Evolutionary conservation across 2,888 invertebrate genomes (phyloP).

Genomic region (Melanchra persicariae): DNA sequence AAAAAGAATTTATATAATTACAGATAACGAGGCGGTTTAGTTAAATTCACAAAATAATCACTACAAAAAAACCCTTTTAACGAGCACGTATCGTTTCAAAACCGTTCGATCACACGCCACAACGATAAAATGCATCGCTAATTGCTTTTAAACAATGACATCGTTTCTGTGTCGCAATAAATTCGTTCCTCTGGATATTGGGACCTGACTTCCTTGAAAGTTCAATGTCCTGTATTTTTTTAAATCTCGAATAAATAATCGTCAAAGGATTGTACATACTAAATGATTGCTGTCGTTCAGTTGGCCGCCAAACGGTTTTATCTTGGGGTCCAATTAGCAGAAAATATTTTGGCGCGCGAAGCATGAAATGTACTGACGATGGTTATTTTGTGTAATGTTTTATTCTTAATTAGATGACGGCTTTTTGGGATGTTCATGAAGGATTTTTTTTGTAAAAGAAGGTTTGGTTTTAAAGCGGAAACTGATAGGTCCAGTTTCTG

Average conservation of each 20-base stretch:
- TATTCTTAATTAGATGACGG: conserved; percentile 43
- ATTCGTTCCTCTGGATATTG: conserved; percentile 46
- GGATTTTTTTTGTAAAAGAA: neutral
- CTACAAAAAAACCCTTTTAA: conserved; percentile 25
- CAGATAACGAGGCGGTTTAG: neutral
- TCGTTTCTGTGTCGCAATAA: conserved; percentile 47
- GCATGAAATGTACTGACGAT: conserved; percentile 30
- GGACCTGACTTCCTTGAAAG: conserved; percentile 65
- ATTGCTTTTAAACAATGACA: conserved; percentile 52
- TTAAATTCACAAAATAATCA: neutral
- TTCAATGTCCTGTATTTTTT: conserved; percentile 62
- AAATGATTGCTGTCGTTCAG: conserved; percentile 54
- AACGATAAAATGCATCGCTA: conserved; percentile 40
- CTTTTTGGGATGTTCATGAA: conserved; percentile 5
- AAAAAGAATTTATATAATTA: too few species aligned
- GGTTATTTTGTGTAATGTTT: conserved; percentile 38
- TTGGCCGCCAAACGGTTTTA: conserved; percentile 71
- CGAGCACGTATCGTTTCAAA: conserved; percentile 36
- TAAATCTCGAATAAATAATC: conserved; percentile 66
- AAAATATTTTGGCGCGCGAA: conserved; percentile 62
- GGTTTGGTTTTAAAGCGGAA: neutral
- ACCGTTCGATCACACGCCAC: conserved; percentile 29
- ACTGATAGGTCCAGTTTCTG: neutral
- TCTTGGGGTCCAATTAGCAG: conserved; percentile 73
- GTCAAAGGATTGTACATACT: conserved; percentile 62